phyloP scores from a whole-genome alignment of 2,113 vertebrate species.

The Lamprotornis superbus region DNA sequence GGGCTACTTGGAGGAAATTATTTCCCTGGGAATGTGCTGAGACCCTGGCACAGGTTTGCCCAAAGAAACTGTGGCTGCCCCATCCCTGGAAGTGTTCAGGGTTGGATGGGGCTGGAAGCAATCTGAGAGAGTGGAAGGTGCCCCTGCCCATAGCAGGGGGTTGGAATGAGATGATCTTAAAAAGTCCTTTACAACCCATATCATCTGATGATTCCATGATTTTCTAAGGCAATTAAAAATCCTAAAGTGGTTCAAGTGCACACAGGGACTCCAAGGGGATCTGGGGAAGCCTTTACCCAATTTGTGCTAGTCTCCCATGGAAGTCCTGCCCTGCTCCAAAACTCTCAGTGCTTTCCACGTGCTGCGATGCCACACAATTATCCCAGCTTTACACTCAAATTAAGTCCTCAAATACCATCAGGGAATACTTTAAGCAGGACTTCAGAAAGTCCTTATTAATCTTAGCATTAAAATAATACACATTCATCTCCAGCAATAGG shows the following conservation, averaged over 20 bases:
- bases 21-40: neutral
- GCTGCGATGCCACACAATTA: rapidly evolving
- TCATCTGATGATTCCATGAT: rapidly evolving
- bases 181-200: neutral
- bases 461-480: neutral
- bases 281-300: neutral
- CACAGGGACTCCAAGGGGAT: neutral
- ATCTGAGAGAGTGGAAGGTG: neutral
- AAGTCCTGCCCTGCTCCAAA: neutral
- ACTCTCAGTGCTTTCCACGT: neutral
- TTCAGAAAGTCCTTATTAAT: neutral
- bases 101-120: rapidly evolving
- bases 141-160: neutral
- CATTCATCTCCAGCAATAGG: neutral
- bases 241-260: neutral
- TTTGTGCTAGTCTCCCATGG: neutral
- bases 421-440: neutral
- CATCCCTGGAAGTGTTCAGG: neutral
- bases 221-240: neutral
- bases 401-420: neutral
- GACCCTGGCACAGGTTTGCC: rapidly evolving
- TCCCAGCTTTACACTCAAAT: neutral
- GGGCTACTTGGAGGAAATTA: neutral
- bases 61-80: neutral
- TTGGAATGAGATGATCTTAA: rapidly evolving